phyloP scores from a whole-genome alignment of 2,113 vertebrate species.

The Phyllostomus hastatus region DNA sequence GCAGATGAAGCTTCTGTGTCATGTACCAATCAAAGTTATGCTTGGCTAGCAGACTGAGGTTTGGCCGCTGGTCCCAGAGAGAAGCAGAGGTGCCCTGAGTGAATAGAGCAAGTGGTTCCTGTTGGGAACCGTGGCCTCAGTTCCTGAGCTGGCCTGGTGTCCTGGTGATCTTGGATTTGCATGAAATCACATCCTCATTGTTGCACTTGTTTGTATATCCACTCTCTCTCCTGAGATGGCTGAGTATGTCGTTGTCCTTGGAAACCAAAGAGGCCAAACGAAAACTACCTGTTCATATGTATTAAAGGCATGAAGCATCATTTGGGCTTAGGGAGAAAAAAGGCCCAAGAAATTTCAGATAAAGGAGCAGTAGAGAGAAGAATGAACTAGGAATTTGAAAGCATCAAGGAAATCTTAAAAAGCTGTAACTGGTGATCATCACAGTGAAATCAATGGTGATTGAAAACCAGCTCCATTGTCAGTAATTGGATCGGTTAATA shows the following conservation, averaged over 20 bases:
- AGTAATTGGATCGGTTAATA: constrained; percentile 26
- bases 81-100: neutral
- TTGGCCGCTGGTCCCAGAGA: neutral
- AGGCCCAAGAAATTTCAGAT: neutral
- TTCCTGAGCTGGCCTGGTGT: neutral
- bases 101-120: neutral
- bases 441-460: constrained; percentile 17
- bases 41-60: neutral
- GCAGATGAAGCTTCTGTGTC: neutral
- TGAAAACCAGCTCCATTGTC: neutral
- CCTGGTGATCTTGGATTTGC: neutral
- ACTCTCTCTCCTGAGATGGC: neutral
- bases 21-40: neutral
- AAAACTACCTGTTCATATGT: neutral
- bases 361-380: neutral
- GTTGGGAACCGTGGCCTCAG: neutral
- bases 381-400: neutral
- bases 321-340: neutral
- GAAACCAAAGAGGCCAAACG: neutral
- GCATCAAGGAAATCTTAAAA: neutral
- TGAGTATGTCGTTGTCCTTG: neutral
- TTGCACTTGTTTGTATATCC: neutral
- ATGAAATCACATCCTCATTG: neutral
- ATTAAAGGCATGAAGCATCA: neutral
- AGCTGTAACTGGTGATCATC: neutral